These are phyloP conservation scores for Apocrypta bakeri DNA, from an alignment of 1,140 invertebrate genomes.

Conservation along the genomic window DNA sequence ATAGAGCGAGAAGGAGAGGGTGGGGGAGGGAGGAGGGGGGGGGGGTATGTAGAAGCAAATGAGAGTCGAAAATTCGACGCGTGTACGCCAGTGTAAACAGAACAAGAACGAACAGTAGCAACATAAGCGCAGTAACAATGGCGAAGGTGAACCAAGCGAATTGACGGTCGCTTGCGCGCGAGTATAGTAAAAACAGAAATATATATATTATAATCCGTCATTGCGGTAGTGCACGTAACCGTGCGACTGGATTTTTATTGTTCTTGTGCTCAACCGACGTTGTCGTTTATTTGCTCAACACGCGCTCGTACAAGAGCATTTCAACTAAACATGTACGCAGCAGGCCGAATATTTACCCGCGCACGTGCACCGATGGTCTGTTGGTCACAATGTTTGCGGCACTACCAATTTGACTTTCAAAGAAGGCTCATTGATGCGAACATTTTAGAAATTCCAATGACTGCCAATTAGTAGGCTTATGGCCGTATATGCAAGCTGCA, in stretches of 20 bases:
- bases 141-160: not conserved
- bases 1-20: no score
- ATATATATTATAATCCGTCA: not conserved
- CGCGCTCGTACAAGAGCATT: not conserved
- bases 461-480: conserved; percentile 21
- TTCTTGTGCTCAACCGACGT: not conserved
- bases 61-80: not conserved
- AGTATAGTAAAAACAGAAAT: not conserved
- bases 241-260: not conserved
- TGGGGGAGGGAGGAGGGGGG: no score
- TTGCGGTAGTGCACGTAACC: not conserved
- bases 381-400: not conserved
- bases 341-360: not conserved
- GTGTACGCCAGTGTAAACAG: not conserved
- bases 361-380: not conserved
- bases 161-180: not conserved
- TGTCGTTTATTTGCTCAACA: not conserved
- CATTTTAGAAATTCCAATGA: conserved; percentile 28
- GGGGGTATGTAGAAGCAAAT: not conserved
- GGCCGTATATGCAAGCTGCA: not conserved
- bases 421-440: conserved; percentile 21
- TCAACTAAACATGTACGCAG: not conserved
- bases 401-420: conserved; percentile 27
- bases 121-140: no score
- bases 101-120: not conserved